Evolutionary conservation across 2,113 vertebrate genomes (phyloP).

Genomic region (Mustela nigripes): DNA sequence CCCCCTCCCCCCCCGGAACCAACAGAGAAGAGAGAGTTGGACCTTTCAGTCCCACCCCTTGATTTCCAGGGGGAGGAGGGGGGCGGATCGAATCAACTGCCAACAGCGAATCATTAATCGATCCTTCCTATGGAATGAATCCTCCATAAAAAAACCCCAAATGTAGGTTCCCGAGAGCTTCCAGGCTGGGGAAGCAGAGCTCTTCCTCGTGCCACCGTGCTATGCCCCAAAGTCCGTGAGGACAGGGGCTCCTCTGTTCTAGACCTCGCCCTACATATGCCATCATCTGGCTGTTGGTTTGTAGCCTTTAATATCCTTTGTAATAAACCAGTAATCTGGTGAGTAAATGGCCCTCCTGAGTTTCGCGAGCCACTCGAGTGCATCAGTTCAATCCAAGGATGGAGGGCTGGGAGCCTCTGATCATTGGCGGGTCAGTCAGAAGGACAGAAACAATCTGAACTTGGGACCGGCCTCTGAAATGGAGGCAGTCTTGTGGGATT

Average conservation of each 20-base stretch:
- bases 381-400: background rate
- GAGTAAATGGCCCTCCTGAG: background rate
- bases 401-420: background rate
- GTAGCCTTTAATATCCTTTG: background rate
- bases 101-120: background rate
- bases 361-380: background rate
- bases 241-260: background rate
- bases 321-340: background rate
- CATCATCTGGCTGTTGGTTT: background rate
- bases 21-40: background rate
- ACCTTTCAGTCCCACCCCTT: background rate
- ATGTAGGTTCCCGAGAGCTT: background rate
- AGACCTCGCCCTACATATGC: background rate
- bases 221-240: background rate
- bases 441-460: background rate
- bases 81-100: background rate
- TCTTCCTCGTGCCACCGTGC: too few relatives aligned
- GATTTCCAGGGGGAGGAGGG: background rate
- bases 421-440: background rate
- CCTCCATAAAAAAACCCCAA: background rate
- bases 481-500: background rate
- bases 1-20: background rate
- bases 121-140: background rate
- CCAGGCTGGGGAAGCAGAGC: background rate
- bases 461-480: background rate